These are phyloP conservation scores for Eupithecia abbreviata DNA, from an alignment of 2,888 invertebrate species.

Conservation along the genomic window DNA sequence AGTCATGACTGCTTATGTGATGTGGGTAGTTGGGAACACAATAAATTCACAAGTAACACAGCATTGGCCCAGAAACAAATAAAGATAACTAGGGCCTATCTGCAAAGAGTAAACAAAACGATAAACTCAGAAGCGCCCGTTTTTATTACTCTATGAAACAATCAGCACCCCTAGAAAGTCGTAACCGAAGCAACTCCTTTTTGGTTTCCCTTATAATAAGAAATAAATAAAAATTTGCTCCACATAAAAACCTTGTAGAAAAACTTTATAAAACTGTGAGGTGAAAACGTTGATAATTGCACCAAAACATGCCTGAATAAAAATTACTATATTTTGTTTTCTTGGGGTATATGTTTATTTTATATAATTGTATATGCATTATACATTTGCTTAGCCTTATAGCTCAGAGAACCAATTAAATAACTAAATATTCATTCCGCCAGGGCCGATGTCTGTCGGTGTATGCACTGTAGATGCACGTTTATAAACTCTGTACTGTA, in stretches of 20 bases:
- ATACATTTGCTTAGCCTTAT: no score
- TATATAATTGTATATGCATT: no score
- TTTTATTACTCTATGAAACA: conserved; percentile 2
- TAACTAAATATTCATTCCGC: no score
- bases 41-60: neutral
- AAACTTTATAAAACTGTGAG: neutral
- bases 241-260: neutral
- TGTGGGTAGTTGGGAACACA: neutral
- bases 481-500: no score
- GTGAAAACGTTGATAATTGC: neutral
- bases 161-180: neutral
- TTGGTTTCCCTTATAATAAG: neutral
- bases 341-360: no score
- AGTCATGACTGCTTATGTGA: neutral
- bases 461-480: no score
- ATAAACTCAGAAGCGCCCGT: neutral
- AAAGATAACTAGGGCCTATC: neutral
- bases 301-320: no score
- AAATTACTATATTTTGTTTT: no score
- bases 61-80: neutral
- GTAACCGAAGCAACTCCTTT: neutral
- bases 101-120: neutral
- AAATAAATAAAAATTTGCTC: neutral
- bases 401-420: no score
- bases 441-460: no score